Evolutionary conservation across 2,797 vertebrate species (phyloP).

Genomic region (Nyctibius grandis): DNA sequence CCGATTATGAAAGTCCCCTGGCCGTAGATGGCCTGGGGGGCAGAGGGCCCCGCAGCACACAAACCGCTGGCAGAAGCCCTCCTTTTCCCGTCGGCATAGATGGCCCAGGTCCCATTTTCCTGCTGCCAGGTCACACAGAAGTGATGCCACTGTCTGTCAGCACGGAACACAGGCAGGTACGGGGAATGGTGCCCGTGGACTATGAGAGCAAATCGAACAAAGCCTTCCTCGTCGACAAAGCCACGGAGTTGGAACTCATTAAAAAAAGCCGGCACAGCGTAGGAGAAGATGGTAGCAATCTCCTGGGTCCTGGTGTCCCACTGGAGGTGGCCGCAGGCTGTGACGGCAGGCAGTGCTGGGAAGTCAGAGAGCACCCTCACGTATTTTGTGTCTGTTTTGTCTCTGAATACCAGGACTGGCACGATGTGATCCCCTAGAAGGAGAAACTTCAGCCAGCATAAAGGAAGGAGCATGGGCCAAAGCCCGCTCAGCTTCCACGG

Average conservation of each 20-base stretch:
- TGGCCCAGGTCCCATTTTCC: constrained; percentile 75
- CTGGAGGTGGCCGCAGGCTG: constrained; percentile 82
- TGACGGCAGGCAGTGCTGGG: constrained; percentile 76
- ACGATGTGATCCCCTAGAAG: constrained; percentile 56
- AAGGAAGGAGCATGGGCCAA: background rate
- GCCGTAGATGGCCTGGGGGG: constrained; percentile 72
- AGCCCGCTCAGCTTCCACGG: background rate
- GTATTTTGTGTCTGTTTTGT: constrained; percentile 76
- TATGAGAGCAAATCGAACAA: constrained; percentile 81
- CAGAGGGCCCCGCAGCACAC: constrained; percentile 5
- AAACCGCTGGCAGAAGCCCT: constrained; percentile 72
- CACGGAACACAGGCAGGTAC: constrained; percentile 79
- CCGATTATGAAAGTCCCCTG: constrained; percentile 87
- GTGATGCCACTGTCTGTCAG: constrained; percentile 85
- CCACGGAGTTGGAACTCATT: constrained; percentile 90
- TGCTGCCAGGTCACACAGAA: constrained; percentile 83
- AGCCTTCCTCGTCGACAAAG: constrained; percentile 69
- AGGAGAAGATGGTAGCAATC: constrained; percentile 83
- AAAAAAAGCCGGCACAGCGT: constrained; percentile 77
- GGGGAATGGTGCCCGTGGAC: constrained; percentile 85
- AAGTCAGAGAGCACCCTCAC: constrained; percentile 77
- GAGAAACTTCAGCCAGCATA: background rate
- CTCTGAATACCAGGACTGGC: constrained; percentile 76
- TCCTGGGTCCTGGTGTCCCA: constrained; percentile 76
- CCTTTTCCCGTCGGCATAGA: constrained; percentile 80